Percentiles rank a stretch among this genome's conserved stretches.
These are phyloP conservation scores for Oreochromis tanganicae DNA, from an alignment of 2,113 vertebrate species.

Conservation along the genomic window DNA sequence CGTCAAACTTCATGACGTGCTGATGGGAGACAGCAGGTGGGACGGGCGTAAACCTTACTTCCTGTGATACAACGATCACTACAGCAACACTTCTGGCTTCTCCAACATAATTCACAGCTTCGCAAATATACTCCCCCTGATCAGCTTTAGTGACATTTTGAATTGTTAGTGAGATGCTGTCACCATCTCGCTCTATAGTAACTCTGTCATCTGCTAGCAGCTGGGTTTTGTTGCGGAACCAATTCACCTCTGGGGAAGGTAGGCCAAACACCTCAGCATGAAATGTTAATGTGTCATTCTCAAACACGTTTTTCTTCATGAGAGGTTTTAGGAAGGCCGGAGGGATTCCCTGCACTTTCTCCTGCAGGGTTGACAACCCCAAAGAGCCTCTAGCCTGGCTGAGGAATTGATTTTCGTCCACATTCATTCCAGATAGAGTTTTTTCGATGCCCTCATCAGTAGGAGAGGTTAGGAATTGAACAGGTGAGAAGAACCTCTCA, in stretches of 20 bases:
- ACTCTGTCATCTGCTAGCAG: slow-evolving; percentile 75
- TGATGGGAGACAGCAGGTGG: slow-evolving; percentile 92
- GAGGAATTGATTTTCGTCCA: slow-evolving; percentile 64
- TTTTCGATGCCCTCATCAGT: slow-evolving; percentile 75
- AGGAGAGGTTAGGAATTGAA: slow-evolving; percentile 76
- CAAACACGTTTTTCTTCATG: slow-evolving; percentile 78
- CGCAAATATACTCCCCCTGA: slow-evolving; percentile 89
- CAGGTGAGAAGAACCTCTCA: slow-evolving; percentile 74
- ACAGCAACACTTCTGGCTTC: slow-evolving; percentile 87
- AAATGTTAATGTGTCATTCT: slow-evolving; percentile 80
- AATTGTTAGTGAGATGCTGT: slow-evolving; percentile 80
- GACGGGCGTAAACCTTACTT: slow-evolving; percentile 76
- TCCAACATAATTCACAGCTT: slow-evolving; percentile 88
- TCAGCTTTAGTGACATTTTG: slow-evolving; percentile 75
- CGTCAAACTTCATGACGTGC: slow-evolving; percentile 93
- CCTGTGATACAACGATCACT: slow-evolving; percentile 81
- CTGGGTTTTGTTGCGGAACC: slow-evolving; percentile 88
- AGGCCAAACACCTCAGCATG: slow-evolving; percentile 85
- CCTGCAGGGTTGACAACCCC: slow-evolving; percentile 78
- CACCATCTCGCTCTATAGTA: slow-evolving; percentile 79
- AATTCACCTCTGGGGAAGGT: slow-evolving; percentile 87
- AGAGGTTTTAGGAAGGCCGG: slow-evolving; percentile 91
- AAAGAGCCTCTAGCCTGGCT: slow-evolving; percentile 69
- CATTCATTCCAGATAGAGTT: slow-evolving; percentile 30
- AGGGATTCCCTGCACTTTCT: slow-evolving; percentile 85